Evolutionary conservation across 2,113 vertebrate species (phyloP).

Genomic region (Chaetops frenatus): DNA sequence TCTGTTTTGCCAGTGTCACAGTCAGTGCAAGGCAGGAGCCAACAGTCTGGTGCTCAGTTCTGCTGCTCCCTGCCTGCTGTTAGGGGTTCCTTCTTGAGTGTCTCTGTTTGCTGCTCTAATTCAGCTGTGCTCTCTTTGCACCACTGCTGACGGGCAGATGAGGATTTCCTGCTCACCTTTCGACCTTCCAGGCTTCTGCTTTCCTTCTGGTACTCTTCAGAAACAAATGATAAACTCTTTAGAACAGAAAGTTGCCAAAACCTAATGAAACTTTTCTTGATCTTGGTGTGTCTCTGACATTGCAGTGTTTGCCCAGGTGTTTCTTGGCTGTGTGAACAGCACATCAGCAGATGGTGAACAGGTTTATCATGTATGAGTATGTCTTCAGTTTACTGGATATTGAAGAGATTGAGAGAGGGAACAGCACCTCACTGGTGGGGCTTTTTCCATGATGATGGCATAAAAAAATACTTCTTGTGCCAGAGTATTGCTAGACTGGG

Average conservation of each 20-base stretch:
- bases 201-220: background rate
- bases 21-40: background rate
- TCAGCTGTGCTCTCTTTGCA: background rate
- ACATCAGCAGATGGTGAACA: background rate
- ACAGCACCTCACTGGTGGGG: rapidly evolving
- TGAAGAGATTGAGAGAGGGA: background rate
- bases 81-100: background rate
- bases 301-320: background rate
- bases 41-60: background rate
- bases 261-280: background rate
- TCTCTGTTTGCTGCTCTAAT: background rate
- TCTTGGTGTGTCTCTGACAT: background rate
- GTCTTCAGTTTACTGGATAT: background rate
- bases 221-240: background rate
- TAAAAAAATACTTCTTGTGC: background rate
- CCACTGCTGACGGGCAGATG: background rate
- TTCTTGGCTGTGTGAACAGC: background rate
- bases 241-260: background rate
- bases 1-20: background rate
- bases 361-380: background rate
- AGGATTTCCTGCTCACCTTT: background rate
- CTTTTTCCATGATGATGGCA: background rate
- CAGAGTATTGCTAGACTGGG: background rate
- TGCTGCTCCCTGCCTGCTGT: background rate
- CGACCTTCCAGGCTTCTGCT: background rate